These are phyloP conservation scores for Sebastes vulpes DNA, from an alignment of 2,797 vertebrate genomes.

Conservation along the genomic window DNA sequence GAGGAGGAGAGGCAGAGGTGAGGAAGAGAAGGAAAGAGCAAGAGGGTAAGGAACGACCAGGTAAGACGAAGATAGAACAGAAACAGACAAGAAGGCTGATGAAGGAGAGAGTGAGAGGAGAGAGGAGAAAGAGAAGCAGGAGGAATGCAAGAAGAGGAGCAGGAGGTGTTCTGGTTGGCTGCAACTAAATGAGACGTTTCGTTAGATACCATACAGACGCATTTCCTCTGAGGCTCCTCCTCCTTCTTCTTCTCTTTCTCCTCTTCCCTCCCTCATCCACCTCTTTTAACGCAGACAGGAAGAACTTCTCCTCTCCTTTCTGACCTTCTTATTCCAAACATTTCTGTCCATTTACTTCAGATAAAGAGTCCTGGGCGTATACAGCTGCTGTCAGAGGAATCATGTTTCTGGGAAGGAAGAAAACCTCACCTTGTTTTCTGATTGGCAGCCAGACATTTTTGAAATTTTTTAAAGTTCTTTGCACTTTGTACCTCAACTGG, in stretches of 20 bases:
- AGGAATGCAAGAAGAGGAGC: slow-evolving; percentile 18
- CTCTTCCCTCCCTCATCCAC: background rate
- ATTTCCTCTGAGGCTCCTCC: slow-evolving; percentile 20
- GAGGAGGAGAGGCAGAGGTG: background rate
- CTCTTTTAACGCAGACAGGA: background rate
- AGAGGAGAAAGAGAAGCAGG: background rate
- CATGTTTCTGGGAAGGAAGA: background rate
- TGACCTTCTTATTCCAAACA: background rate
- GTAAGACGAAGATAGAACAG: background rate
- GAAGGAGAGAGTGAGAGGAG: background rate
- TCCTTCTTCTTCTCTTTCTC: background rate
- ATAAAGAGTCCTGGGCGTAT: background rate
- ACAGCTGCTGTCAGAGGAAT: slow-evolving; percentile 1
- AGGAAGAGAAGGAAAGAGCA: background rate
- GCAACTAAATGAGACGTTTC: slow-evolving; percentile 58
- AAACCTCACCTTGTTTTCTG: background rate
- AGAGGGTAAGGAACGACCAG: background rate
- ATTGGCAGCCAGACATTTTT: slow-evolving; percentile 11
- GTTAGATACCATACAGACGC: slow-evolving; percentile 39
- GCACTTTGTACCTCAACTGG: slow-evolving; percentile 4
- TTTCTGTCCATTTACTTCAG: background rate
- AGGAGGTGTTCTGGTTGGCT: slow-evolving; percentile 53
- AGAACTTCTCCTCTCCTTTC: background rate
- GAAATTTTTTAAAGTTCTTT: slow-evolving; percentile 1
- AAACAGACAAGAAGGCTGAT: too few species aligned